Percentiles rank a stretch among this genome's conserved stretches.
phyloP scores from a whole-genome alignment of 2,113 vertebrate species.

The Oryzias curvinotus region DNA sequence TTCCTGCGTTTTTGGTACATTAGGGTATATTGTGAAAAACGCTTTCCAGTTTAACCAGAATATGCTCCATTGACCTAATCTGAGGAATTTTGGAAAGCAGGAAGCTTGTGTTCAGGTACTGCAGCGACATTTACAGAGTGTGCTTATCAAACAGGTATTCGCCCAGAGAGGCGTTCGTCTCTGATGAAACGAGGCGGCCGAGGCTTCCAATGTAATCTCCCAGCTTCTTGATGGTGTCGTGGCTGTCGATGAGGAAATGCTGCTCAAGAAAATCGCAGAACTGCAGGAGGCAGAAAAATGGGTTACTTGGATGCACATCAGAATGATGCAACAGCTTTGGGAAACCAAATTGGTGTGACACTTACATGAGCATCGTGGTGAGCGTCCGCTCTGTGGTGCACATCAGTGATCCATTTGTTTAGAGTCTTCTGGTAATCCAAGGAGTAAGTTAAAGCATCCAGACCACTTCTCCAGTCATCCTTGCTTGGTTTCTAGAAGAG shows the following conservation, averaged over 20 bases:
- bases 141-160: slow-evolving; percentile 81
- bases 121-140: slow-evolving; percentile 61
- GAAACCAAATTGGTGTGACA: neutral
- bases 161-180: slow-evolving; percentile 64
- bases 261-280: slow-evolving; percentile 75
- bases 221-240: slow-evolving; percentile 75
- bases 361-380: slow-evolving; percentile 73
- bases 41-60: slow-evolving; percentile 8
- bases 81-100: neutral
- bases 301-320: neutral
- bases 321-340: neutral
- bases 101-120: neutral
- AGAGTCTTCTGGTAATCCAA: slow-evolving; percentile 76
- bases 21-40: neutral
- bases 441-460: slow-evolving; percentile 74
- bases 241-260: slow-evolving; percentile 71
- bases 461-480: slow-evolving; percentile 73
- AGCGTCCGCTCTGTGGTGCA: slow-evolving; percentile 57
- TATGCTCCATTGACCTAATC: neutral
- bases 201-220: slow-evolving; percentile 71
- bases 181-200: slow-evolving; percentile 54
- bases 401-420: slow-evolving; percentile 63
- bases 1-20: neutral
- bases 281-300: slow-evolving; percentile 27
- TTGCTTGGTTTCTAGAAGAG: slow-evolving; percentile 67